These are phyloP conservation scores for Iselma pallidipennis DNA, from an alignment of 2,888 invertebrate genomes.

Conservation along the genomic window DNA sequence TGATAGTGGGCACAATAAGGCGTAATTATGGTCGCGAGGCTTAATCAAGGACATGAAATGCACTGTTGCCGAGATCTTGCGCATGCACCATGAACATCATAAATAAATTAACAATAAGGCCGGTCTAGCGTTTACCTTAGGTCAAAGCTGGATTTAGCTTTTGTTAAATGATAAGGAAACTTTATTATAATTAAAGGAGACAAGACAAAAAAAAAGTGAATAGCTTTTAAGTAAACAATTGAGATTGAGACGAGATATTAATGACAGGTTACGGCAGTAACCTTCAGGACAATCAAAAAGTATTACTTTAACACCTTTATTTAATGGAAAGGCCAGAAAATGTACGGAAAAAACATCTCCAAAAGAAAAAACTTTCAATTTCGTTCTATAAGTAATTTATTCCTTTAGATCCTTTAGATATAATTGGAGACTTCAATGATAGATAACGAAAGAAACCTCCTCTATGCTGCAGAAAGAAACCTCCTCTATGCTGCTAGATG, in stretches of 20 bases:
- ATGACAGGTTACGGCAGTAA: not conserved
- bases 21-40: constrained; percentile 3
- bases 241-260: not conserved
- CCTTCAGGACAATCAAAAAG: no score
- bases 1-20: constrained; percentile 2
- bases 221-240: not conserved
- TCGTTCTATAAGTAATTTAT: not conserved
- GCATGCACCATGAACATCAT: not conserved
- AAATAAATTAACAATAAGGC: constrained; percentile 8
- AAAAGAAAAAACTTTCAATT: not conserved
- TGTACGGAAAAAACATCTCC: not conserved
- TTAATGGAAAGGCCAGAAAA: not conserved
- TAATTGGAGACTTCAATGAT: not conserved
- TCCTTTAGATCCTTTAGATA: not conserved
- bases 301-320: not conserved
- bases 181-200: not conserved
- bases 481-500: not conserved
- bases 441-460: not conserved
- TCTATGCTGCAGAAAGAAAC: not conserved
- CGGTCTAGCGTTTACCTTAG: not conserved
- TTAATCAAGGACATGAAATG: constrained; percentile 9
- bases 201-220: not conserved
- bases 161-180: not conserved
- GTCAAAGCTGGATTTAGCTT: constrained; percentile 1
- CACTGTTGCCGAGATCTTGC: constrained; percentile 6